Evolutionary conservation across 2,888 invertebrate species (phyloP).

Genomic region (Dasysyrphus albostriatus): DNA sequence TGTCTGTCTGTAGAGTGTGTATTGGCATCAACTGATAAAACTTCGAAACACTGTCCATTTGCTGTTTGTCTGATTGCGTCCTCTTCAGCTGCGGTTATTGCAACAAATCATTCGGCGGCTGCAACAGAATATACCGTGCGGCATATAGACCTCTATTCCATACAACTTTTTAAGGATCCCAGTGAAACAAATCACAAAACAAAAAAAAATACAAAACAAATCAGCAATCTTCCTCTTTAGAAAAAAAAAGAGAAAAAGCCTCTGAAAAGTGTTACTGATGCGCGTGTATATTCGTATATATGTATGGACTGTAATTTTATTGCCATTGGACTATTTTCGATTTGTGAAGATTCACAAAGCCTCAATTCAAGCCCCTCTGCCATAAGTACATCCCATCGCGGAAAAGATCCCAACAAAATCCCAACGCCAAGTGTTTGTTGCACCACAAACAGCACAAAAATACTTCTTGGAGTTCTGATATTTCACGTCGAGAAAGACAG

Average conservation of each 20-base stretch:
- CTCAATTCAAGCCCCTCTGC: constrained; percentile 35
- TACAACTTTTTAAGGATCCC: constrained; percentile 35
- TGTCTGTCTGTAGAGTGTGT: constrained; percentile 29
- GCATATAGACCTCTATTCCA: no score
- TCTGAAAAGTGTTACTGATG: constrained; percentile 51
- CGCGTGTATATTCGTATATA: background rate
- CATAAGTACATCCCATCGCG: constrained; percentile 20
- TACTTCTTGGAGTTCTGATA: constrained; percentile 19
- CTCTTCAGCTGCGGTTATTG: constrained; percentile 72
- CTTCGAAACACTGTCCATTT: constrained; percentile 74
- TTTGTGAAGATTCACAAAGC: constrained; percentile 52
- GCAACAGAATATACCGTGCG: background rate
- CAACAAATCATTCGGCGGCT: constrained; percentile 70
- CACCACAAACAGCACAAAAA: constrained; percentile 8
- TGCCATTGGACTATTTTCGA: constrained; percentile 75
- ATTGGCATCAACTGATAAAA: constrained; percentile 71
- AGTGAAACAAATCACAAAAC: constrained; percentile 2
- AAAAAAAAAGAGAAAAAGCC: constrained; percentile 27
- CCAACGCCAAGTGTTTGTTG: constrained; percentile 46
- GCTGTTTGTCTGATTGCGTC: constrained; percentile 74
- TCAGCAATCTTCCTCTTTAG: constrained; percentile 16
- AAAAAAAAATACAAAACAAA: background rate
- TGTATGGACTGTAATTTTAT: constrained; percentile 58
- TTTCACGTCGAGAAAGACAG: background rate
- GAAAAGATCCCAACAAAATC: background rate